Evolutionary conservation across 2,888 invertebrate species (phyloP), one percentile per base, ranked within the genome.

Genomic region (Calliopum simillimum): DNA sequence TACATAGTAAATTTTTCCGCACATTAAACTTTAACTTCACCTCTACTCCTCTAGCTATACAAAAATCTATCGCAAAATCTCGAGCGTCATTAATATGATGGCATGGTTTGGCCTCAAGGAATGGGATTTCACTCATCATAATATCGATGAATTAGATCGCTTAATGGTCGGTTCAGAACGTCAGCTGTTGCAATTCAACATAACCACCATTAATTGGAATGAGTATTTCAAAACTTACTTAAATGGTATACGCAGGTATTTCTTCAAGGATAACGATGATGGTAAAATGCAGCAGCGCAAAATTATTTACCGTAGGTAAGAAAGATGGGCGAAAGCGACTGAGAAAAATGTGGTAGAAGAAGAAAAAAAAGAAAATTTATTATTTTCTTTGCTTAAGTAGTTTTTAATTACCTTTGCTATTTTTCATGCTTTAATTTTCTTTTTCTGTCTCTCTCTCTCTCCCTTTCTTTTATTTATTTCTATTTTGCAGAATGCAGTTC

Each of bases 261-360:
- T 93, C 76, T 87, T 93, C 75, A 93, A 93, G 81, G 93, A 94
- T 79, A 82, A 77, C 63, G 93, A 93, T 75, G 79, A 82, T 77
- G 78, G 78, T 71, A 80, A 83, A 81, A 80, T 83, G 78, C 78
- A 81, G 73, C 78, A 83, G 74, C 79, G 84, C 62, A 82, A 79
- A 79, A 80, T 78, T 76, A 79, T 82, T 80, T 85, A 85, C 81
- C 80, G 81, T 78, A 82, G 85, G 85, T 85, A 82, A 75, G 79
- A 59, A 67, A 16, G 3, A 33, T 13, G 21, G 16, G 13, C 21
- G 33, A 33, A 59, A 16, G 41, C 6, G 5, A 47, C 47, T 47
- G 47, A 47, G 16, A 8, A 47, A 16, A 14, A 12, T 33, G 16
- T 56, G n/a, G n/a, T n/a, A n/a, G n/a, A 14, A n/a, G 66, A 43